Evolutionary conservation across 2,888 invertebrate genomes (phyloP).

Genomic region (Urechis unicinctus): DNA sequence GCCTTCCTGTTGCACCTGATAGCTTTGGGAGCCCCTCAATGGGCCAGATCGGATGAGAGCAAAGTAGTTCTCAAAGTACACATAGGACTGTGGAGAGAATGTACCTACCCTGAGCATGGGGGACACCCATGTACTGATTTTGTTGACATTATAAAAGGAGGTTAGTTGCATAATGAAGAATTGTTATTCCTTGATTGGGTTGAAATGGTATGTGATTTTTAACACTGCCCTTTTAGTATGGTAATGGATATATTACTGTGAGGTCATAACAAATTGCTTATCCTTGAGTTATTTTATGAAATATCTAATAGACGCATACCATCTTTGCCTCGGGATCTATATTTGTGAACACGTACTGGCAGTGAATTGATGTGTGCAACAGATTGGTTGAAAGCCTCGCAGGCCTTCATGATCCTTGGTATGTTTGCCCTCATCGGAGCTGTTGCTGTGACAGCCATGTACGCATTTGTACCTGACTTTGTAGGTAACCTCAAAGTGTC

Average conservation of each 20-base stretch:
- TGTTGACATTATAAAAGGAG: constrained; percentile 20
- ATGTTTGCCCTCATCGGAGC: constrained; percentile 18
- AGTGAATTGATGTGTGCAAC: background rate
- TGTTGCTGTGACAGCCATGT: constrained; percentile 13
- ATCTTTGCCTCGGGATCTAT: no score
- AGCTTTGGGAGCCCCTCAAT: constrained; percentile 20
- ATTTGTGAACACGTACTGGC: no score
- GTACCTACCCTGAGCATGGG: constrained; percentile 17
- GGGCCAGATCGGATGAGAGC: constrained; percentile 15
- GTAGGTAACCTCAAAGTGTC: constrained; percentile 15
- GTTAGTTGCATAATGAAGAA: constrained; percentile 7
- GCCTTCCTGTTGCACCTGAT: constrained; percentile 22
- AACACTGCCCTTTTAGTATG: background rate
- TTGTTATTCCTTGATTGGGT: background rate
- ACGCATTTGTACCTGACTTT: constrained; percentile 15
- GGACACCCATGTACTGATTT: constrained; percentile 19
- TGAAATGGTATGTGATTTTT: background rate
- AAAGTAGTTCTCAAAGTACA: constrained; percentile 14
- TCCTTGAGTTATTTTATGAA: background rate
- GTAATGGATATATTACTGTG: background rate
- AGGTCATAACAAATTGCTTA: background rate
- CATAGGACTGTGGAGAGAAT: constrained; percentile 23
- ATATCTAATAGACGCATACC: no score
- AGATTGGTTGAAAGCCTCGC: constrained; percentile 25
- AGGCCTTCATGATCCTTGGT: constrained; percentile 19